Percentiles rank a stretch among this genome's conserved stretches.
phyloP scores from a whole-genome alignment of 2,113 vertebrate genomes.

The Malurus cyaneus region DNA sequence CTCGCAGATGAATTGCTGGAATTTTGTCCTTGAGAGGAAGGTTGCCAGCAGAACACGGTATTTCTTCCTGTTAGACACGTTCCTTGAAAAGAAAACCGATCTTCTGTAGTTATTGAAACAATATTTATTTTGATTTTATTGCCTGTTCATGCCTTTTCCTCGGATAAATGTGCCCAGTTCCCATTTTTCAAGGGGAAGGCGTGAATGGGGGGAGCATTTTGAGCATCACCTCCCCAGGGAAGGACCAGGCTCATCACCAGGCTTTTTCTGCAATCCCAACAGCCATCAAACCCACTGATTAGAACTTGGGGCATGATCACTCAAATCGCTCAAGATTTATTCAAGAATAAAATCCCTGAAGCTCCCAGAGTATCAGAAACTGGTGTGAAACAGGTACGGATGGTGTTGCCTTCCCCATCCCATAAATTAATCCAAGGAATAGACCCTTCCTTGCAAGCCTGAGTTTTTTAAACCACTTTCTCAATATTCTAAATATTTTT shows the following conservation, averaged over 20 bases:
- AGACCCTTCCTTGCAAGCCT: background rate
- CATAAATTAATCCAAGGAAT: background rate
- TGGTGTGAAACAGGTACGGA: background rate
- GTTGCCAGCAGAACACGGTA: background rate
- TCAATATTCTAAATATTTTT: background rate
- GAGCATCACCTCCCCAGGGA: background rate
- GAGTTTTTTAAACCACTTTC: background rate
- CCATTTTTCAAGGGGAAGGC: constrained; percentile 32
- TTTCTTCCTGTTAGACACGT: constrained; percentile 18
- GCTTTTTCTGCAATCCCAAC: background rate
- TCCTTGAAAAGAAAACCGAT: constrained; percentile 9
- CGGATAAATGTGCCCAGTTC: constrained; percentile 34
- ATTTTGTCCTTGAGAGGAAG: constrained; percentile 53
- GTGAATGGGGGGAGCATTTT: background rate
- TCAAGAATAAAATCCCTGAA: constrained; percentile 26
- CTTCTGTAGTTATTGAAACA: constrained; percentile 25
- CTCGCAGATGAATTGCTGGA: background rate
- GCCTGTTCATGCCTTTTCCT: constrained; percentile 31
- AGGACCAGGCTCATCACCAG: background rate
- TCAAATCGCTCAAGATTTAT: constrained; percentile 1
- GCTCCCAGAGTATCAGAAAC: background rate
- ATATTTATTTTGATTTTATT: constrained; percentile 65
- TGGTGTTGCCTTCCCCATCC: background rate
- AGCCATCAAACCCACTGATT: constrained; percentile 34
- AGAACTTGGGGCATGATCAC: constrained; percentile 5